These are phyloP conservation scores for Chloromyia formosa DNA, from an alignment of 2,888 invertebrate genomes.

Conservation along the genomic window DNA sequence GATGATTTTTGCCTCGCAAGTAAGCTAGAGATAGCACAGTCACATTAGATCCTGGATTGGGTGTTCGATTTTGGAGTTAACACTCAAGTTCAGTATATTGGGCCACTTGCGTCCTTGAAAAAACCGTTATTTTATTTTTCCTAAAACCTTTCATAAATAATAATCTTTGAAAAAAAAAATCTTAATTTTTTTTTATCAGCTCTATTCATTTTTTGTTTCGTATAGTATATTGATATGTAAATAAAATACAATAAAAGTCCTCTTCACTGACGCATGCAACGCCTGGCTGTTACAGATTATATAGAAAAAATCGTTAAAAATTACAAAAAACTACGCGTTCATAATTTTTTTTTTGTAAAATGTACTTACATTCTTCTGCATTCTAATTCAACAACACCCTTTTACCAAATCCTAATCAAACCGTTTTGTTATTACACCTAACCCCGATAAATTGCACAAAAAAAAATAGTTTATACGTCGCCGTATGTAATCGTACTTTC, in stretches of 20 bases:
- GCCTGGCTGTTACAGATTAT: background rate
- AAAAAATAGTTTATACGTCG: constrained; percentile 2
- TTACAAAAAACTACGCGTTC: background rate
- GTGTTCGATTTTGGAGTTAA: too few relatives aligned
- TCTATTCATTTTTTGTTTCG: too few relatives aligned
- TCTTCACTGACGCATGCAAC: background rate
- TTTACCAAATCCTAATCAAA: constrained; percentile 25
- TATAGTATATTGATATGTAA: background rate
- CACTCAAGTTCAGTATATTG: too few relatives aligned
- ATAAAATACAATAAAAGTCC: background rate
- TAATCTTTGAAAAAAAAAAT: too few relatives aligned
- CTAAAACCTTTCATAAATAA: too few relatives aligned
- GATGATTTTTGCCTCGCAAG: too few relatives aligned
- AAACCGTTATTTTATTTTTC: too few relatives aligned
- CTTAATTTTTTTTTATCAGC: too few relatives aligned
- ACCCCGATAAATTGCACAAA: constrained; percentile 19
- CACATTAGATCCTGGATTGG: too few relatives aligned
- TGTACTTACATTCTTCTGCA: background rate
- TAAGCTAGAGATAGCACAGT: too few relatives aligned
- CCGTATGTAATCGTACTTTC: too few relatives aligned
- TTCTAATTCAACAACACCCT: constrained; percentile 3
- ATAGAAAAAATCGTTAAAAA: background rate
- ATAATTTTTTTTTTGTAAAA: background rate
- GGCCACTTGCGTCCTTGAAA: too few relatives aligned
- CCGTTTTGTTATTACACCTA: constrained; percentile 37